Base-by-base conservation (phyloP, 2,113 vertebrate species). In the Archilochus colubris region DNA sequence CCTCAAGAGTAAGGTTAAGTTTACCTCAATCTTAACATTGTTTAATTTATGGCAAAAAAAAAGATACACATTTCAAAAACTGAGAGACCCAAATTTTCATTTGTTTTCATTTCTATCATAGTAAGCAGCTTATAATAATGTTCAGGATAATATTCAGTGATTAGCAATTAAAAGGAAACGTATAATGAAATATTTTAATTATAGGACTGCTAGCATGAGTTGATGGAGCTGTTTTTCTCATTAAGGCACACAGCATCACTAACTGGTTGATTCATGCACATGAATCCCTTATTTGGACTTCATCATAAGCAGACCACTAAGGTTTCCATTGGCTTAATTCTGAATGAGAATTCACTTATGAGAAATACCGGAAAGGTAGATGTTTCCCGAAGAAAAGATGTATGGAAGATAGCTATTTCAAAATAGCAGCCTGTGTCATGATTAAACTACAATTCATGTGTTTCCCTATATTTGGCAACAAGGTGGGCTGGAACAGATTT, bases 151-250 rank as follows among this genome's bases (percentile, higher is more conserved):
- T 40, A 40, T 40, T 88, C 92, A 86, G 64, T 76, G 27, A 28
- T 89, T 94, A 64, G 55, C 89, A 91, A 76, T 96, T 82, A 87
- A 61, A n/a, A 94, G 94, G 89, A 96, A 96, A 81, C 79, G 22
- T 94, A 50, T 92, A 88, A 96, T 93, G 91, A 86, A 94, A 70
- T 94, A 82, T 75, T 95, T 94, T 95, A 80, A 95, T 96, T 93
- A 75, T 73, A 64, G 69, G 53, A 75, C 91, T 95, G 76, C 63
- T 95, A 87, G 84, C 54, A 74, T 69, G 86, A 51, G 59, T n/a
- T 20, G n/a, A 86, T 50, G 74, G 88, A 90, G 88, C 88, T 96
- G 1, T 96, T 96, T 96, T 82, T 96, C 88, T 96, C 88, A 95
- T 88, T 95, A 95, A 67, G 89, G 40, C 79, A 63, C 62, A 84